These are phyloP conservation scores for Xylota sylvarum DNA, from an alignment of 2,888 invertebrate genomes.

Conservation along the genomic window DNA sequence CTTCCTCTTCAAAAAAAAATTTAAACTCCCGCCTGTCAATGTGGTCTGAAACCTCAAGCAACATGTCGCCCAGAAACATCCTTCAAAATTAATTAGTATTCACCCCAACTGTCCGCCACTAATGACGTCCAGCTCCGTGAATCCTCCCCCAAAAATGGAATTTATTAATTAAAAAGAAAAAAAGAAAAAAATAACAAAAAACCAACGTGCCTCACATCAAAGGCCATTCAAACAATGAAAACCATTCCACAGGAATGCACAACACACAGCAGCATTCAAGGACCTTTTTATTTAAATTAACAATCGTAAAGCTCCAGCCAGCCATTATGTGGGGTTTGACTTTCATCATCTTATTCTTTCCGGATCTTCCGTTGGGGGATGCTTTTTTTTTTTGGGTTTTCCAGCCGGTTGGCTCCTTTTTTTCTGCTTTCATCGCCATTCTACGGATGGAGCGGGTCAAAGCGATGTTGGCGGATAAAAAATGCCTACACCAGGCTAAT, in stretches of 20 bases:
- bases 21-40: background rate
- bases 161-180: conserved; percentile 34
- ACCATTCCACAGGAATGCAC: conserved; percentile 28
- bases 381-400: conserved; percentile 28
- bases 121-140: background rate
- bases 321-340: conserved; percentile 51
- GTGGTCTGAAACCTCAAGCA: background rate
- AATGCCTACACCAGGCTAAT: conserved; percentile 36
- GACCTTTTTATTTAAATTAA: conserved; percentile 62
- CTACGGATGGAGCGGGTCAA: conserved; percentile 32
- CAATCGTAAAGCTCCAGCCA: conserved; percentile 40
- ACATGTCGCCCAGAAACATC: no score
- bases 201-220: conserved; percentile 41
- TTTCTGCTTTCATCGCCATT: conserved; percentile 26
- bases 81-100: conserved; percentile 7
- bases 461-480: conserved; percentile 20
- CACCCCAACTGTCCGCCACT: background rate
- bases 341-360: conserved; percentile 57
- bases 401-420: conserved; percentile 27
- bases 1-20: background rate
- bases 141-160: background rate
- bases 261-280: conserved; percentile 24
- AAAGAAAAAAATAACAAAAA: no score
- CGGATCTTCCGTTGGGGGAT: conserved; percentile 7
- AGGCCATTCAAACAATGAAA: conserved; percentile 43